phyloP scores from a whole-genome alignment of 2,113 vertebrate species.

The Cephalopterus ornatus region DNA sequence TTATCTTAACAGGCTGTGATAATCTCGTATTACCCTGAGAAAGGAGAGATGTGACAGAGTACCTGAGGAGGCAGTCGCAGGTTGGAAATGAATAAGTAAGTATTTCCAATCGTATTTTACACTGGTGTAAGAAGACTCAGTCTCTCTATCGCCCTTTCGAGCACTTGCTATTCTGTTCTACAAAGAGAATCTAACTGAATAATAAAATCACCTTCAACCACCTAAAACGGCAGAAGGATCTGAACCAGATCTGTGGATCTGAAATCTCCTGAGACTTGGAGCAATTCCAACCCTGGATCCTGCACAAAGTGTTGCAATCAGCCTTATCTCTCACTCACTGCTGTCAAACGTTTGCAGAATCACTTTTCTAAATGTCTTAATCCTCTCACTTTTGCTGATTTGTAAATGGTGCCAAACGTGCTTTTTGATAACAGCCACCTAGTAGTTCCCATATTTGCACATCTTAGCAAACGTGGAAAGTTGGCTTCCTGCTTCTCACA shows the following conservation, averaged over 20 bases:
- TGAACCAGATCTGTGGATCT: neutral
- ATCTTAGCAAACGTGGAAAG: conserved; percentile 34
- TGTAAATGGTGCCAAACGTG: conserved; percentile 55
- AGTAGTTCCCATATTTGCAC: conserved; percentile 32
- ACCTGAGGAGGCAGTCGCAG: neutral
- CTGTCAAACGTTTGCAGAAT: conserved; percentile 47
- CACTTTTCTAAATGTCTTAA: conserved; percentile 28
- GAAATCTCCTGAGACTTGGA: neutral
- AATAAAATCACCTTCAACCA: neutral
- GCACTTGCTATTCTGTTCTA: neutral
- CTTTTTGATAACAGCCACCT: conserved; percentile 47
- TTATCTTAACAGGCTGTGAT: neutral
- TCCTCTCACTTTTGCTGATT: conserved; percentile 49
- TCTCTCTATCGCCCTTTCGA: neutral
- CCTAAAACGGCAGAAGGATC: neutral
- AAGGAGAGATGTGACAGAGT: neutral
- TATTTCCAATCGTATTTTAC: neutral
- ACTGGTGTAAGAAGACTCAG: neutral
- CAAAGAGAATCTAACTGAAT: neutral
- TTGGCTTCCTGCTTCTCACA: conserved; percentile 22
- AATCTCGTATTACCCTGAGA: neutral
- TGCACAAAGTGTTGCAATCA: neutral
- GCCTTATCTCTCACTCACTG: neutral
- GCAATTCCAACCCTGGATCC: fast-evolving
- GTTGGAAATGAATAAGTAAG: neutral